These are phyloP conservation scores for Andrena praecox DNA, from an alignment of 2,888 invertebrate species.

Conservation along the genomic window DNA sequence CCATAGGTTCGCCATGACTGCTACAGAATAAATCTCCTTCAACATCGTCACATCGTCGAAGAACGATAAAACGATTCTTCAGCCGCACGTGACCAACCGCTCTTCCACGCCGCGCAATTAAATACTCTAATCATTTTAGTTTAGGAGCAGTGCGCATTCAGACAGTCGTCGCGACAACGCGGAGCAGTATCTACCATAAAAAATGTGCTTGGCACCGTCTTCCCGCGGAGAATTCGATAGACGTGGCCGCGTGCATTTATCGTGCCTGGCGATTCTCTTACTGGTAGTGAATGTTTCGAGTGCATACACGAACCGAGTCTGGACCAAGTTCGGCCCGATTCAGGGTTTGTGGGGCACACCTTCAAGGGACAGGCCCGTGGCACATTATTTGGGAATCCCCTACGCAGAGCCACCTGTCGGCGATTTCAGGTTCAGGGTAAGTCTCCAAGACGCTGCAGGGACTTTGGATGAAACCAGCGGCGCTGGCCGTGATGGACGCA, in stretches of 20 bases:
- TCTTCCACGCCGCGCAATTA: too few relatives aligned
- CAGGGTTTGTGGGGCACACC: constrained; percentile 74
- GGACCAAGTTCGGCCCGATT: constrained; percentile 75
- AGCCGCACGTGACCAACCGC: too few relatives aligned
- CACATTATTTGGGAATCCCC: constrained; percentile 79
- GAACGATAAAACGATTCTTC: too few relatives aligned
- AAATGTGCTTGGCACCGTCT: background rate
- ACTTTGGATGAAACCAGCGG: background rate
- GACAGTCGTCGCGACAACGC: background rate
- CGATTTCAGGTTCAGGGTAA: constrained; percentile 78
- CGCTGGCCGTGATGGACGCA: too few relatives aligned
- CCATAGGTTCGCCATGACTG: too few relatives aligned
- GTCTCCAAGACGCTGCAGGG: background rate
- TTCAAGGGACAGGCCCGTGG: constrained; percentile 60
- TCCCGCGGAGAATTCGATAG: background rate
- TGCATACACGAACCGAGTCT: constrained; percentile 34
- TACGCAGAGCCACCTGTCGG: constrained; percentile 79
- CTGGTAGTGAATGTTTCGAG: background rate
- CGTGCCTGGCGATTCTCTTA: background rate
- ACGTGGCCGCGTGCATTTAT: background rate
- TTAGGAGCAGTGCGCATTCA: too few relatives aligned
- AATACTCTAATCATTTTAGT: too few relatives aligned
- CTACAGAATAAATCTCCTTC: too few relatives aligned
- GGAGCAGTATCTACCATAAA: background rate
- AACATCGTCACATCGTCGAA: too few relatives aligned